Conservation (phyloP, 2,113 vertebrate genomes). For the Nasalis larvatus region DNA sequence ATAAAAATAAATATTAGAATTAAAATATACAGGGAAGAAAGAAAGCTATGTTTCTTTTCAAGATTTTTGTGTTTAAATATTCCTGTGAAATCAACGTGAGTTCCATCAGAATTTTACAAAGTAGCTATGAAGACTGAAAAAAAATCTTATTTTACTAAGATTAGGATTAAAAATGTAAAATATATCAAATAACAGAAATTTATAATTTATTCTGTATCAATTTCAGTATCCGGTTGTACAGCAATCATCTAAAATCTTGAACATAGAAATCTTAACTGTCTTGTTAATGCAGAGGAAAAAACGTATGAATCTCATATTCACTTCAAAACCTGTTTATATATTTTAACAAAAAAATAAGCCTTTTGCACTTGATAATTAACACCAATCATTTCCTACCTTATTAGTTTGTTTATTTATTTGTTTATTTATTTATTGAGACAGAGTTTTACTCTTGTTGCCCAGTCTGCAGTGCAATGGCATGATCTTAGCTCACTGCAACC, state of each 20-base stretch:
- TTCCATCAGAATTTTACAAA: background rate
- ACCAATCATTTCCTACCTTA: background rate
- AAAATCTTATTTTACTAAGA: conserved; percentile 71
- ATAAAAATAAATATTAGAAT: background rate
- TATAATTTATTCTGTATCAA: background rate
- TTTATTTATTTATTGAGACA: too few species aligned
- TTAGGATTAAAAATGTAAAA: conserved; percentile 54
- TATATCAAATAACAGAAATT: background rate
- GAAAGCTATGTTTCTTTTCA: background rate
- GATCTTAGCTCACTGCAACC: too few species aligned
- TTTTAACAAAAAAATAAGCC: conserved; percentile 6
- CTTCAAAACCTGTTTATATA: background rate
- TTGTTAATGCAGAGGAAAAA: background rate
- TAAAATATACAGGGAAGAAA: background rate
- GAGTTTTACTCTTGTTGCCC: too few species aligned
- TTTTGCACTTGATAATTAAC: background rate
- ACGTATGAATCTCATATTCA: background rate
- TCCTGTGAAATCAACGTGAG: background rate
- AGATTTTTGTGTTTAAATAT: conserved; percentile 24
- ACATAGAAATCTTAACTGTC: background rate
- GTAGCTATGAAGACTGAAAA: background rate
- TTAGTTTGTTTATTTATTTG: background rate
- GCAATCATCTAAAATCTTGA: background rate
- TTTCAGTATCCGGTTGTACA: background rate
- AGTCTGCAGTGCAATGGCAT: too few species aligned